phyloP scores from a whole-genome alignment of 2,888 invertebrate species.

The Pandemis cinnamomeana region DNA sequence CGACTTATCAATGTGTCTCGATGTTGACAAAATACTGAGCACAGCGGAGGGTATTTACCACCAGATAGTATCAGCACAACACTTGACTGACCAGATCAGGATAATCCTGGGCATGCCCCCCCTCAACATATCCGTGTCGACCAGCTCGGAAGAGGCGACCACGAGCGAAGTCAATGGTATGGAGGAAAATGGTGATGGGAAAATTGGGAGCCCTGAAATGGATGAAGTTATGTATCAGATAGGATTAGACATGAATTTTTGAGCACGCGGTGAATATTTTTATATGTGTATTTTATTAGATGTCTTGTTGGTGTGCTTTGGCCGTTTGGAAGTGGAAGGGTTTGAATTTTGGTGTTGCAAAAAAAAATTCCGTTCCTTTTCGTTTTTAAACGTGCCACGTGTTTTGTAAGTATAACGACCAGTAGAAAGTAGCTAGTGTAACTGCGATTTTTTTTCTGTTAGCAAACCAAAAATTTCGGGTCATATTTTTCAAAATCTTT shows the following conservation, averaged over 20 bases:
- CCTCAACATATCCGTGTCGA: conserved; percentile 61
- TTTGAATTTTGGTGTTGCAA: background rate
- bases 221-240: conserved; percentile 85
- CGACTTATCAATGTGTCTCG: conserved; percentile 94
- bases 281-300: conserved; percentile 50
- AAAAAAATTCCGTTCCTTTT: background rate
- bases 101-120: conserved; percentile 88
- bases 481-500: too few species aligned
- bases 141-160: conserved; percentile 58
- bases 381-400: background rate
- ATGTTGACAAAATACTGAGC: conserved; percentile 91
- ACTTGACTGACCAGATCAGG: conserved; percentile 89
- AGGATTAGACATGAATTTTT: conserved; percentile 83
- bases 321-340: background rate
- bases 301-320: conserved; percentile 5
- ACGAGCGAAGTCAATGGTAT: conserved; percentile 56
- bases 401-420: background rate
- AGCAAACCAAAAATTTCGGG: too few species aligned
- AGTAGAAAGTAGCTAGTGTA: background rate
- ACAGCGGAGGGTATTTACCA: conserved; percentile 96
- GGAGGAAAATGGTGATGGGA: conserved; percentile 47
- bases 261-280: conserved; percentile 53
- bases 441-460: background rate
- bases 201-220: conserved; percentile 64
- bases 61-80: conserved; percentile 90